Percentiles rank a stretch among this genome's conserved stretches.
Conservation (phyloP, 1,140 invertebrate genomes). For the Argopecten irradians region DNA sequence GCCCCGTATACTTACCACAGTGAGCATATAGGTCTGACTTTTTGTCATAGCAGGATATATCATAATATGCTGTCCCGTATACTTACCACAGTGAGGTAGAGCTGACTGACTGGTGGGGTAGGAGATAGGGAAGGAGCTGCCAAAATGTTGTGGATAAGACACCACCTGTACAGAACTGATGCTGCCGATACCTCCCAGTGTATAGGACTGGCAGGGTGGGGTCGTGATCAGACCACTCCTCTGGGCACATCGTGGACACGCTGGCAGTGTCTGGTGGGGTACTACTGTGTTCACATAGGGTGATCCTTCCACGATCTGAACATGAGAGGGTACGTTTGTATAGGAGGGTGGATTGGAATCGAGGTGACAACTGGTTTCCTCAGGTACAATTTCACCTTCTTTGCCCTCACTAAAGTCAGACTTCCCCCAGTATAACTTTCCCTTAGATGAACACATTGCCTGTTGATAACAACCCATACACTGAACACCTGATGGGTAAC, state of each 20-base stretch:
- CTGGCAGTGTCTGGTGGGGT: neutral
- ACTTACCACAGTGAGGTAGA: slow-evolving; percentile 45
- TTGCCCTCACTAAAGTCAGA: neutral
- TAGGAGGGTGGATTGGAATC: neutral
- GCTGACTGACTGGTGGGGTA: slow-evolving; percentile 27
- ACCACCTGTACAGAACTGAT: slow-evolving; percentile 37
- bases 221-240: neutral
- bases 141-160: slow-evolving; percentile 40
- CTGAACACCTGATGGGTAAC: slow-evolving; percentile 15
- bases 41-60: too few species aligned
- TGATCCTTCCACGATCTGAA: slow-evolving; percentile 40
- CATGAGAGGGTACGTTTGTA: neutral
- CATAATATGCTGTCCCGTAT: too few species aligned
- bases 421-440: neutral
- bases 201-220: slow-evolving; percentile 34
- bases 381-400: neutral
- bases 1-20: too few species aligned
- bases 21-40: too few species aligned
- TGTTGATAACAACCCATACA: slow-evolving; percentile 39
- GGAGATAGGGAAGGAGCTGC: slow-evolving; percentile 31
- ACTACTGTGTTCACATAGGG: slow-evolving; percentile 38
- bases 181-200: slow-evolving; percentile 36
- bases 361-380: neutral
- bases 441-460: neutral
- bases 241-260: slow-evolving; percentile 39